A percentile compares a stretch with the other conserved stretches of the same genome.
These are phyloP conservation scores for Ptiloglossa arizonensis DNA, from an alignment of 1,140 invertebrate genomes.

Conservation along the genomic window DNA sequence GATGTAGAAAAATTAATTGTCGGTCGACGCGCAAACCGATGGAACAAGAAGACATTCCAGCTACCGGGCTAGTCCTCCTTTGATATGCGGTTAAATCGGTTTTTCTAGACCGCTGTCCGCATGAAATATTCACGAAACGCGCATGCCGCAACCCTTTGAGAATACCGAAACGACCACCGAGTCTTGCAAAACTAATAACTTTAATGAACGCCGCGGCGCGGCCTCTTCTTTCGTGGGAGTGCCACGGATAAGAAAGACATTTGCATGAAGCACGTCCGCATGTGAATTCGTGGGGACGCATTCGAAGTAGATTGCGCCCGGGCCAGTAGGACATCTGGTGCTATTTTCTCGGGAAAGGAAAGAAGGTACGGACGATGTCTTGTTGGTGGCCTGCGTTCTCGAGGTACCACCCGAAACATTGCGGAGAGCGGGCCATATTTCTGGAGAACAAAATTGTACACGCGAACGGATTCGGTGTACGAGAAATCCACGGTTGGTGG, in stretches of 20 bases:
- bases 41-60: neutral
- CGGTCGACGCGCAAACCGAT: neutral
- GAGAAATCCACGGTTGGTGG: no score
- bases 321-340: slow-evolving; percentile 57
- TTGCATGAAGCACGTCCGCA: slow-evolving; percentile 66
- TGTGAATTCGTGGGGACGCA: slow-evolving; percentile 66
- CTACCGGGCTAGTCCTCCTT: neutral
- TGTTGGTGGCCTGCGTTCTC: neutral
- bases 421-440: neutral
- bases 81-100: slow-evolving; percentile 43
- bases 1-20: neutral
- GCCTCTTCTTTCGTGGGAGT: slow-evolving; percentile 55
- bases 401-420: neutral
- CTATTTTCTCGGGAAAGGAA: slow-evolving; percentile 25
- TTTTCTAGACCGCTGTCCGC: slow-evolving; percentile 24
- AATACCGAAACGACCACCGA: slow-evolving; percentile 45
- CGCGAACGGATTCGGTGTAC: no score
- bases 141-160: slow-evolving; percentile 50
- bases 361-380: neutral
- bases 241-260: slow-evolving; percentile 59
- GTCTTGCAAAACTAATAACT: slow-evolving; percentile 66
- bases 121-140: slow-evolving; percentile 59
- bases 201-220: slow-evolving; percentile 57
- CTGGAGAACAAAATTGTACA: no score
- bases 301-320: slow-evolving; percentile 63